Evolutionary conservation across 2,797 vertebrate species (phyloP), one percentile per base, ranked within the genome.

Genomic region (Schizopygopsis malacanthus): DNA sequence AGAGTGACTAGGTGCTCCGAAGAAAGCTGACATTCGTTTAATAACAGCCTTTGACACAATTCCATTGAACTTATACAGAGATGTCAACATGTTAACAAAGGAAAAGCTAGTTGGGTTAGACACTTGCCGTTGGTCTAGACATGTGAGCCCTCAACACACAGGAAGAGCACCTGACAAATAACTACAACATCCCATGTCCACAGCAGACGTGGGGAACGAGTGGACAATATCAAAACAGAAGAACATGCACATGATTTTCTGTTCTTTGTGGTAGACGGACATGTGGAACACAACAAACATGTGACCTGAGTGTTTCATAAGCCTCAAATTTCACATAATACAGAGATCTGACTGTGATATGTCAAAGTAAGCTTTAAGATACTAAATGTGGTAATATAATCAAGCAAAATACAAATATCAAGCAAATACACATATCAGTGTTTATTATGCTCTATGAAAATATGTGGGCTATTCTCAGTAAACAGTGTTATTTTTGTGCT

Each of bases 31-130:
- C 6, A 65, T 76, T 72, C 28, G 20, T 69, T 79, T 87, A 91
- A 89, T 85, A 83, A 90, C 92, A 88, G 90, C 92, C 89, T 89
- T 50, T 59, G 81, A 89, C 59, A 87, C 72, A 79, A 0, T 85
- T 92, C 83, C 85, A 87, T 70, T 81, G 63, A 93, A 92, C 89
- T 90, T 91, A 75, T 59, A 59, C 28, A 39, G 79, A 82, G 88
- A 89, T 67, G 63, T 90, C 84, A 86, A 90, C 86, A 89, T 91
- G 91, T 91, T 93, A 91, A 92, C 92, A 91, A 94, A 94, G 93
- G 85, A 90, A 90, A 50, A 81, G 89, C 88, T 69, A 16, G 78
- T n/a, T 43, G 84, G 56, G 25, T 33, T 70, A 83, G 71, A 87
- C 90, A 85, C 22, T 86, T 87, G 84, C 28, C 71, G 69, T 81